Evolutionary conservation across 2,888 invertebrate species (phyloP), one percentile per base, ranked within the genome.

Genomic region (Branchipolynoe longqiensis): DNA sequence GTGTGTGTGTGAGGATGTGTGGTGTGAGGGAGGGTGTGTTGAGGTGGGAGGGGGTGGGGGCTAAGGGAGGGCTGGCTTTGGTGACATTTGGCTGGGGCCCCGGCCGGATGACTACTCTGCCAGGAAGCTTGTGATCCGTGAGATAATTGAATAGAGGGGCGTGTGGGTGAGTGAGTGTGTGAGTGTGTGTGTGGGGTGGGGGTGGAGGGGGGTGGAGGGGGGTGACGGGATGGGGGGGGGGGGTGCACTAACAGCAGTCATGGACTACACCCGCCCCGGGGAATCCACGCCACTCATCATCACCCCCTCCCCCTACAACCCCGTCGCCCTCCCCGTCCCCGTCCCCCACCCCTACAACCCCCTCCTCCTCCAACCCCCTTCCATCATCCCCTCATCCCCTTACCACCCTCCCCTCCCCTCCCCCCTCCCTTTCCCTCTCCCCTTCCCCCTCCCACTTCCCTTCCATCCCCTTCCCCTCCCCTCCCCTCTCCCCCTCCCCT

Each of bases 61-160:
- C n/a, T 28, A 62, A 25, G 31, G 31, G 62, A 62, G 31, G 14
- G 62, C 62, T 62, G 31, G n/a, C 69, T 38, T 38, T 69, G 69
- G 69, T 69, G 69, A 69, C 69, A 69, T 69, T 69, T 69, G 69
- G 69, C 38, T 36, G 33, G n/a, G 14, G 69, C 3, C 14, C 36
- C 12, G 62, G 31, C 62, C 31, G 62, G 62, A 28, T 31, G 69
- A n/a, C 25, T 8, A 12, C 69, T 33, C 36, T 69, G 69, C 69
- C 69, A 69, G 69, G 3, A 22, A 8, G 22, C 38, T 12, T 69
- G 4, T 69, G 69, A 69, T 69, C 69, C 38, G 36, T 8, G 69
- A 8, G 33, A 69, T 69, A 69, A 69, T 69, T 69, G 38, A 38
- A 69, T 69, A 38, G 36, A n/a, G 69, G 38, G 18, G 69, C 14